phyloP scores from a whole-genome alignment of 2,797 vertebrate species.

The Cynodonichthys magdalenae region DNA sequence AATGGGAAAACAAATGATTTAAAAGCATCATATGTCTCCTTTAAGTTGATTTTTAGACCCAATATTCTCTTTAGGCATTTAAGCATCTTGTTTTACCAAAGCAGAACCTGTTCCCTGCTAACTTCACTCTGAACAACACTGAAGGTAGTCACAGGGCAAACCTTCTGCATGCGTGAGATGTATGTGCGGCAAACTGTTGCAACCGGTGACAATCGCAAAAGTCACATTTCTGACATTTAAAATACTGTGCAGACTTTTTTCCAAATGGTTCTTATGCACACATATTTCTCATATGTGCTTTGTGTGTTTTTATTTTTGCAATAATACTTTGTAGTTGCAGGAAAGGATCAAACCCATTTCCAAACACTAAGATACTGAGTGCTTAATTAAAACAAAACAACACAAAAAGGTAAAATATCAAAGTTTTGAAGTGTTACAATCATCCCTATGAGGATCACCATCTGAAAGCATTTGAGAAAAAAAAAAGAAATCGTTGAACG shows the following conservation, averaged over 20 bases:
- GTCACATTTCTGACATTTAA: not conserved
- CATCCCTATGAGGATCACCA: slow-evolving; percentile 33
- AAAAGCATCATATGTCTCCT: too few species aligned
- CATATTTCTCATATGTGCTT: slow-evolving; percentile 40
- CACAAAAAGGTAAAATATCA: slow-evolving; percentile 27
- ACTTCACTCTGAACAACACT: too few species aligned
- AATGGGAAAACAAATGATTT: too few species aligned
- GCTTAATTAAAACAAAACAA: slow-evolving; percentile 8
- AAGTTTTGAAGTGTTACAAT: slow-evolving; percentile 36
- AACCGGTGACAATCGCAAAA: too few species aligned
- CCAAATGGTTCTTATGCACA: slow-evolving; percentile 4
- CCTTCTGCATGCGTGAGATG: too few species aligned
- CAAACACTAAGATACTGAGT: slow-evolving; percentile 18
- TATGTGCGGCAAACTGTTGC: too few species aligned
- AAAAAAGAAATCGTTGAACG: slow-evolving; percentile 25
- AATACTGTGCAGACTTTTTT: not conserved
- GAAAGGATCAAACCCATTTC: slow-evolving; percentile 5
- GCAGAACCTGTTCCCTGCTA: too few species aligned
- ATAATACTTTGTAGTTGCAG: not conserved
- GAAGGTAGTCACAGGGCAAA: too few species aligned
- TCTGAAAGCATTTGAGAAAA: slow-evolving; percentile 24
- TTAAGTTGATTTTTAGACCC: too few species aligned
- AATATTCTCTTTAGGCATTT: too few species aligned
- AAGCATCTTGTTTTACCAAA: too few species aligned
- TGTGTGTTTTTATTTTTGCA: slow-evolving; percentile 16